These are phyloP conservation scores for Lepidocyrtinus sp. DNA, from an alignment of 2,888 invertebrate genomes.

Conservation along the genomic window DNA sequence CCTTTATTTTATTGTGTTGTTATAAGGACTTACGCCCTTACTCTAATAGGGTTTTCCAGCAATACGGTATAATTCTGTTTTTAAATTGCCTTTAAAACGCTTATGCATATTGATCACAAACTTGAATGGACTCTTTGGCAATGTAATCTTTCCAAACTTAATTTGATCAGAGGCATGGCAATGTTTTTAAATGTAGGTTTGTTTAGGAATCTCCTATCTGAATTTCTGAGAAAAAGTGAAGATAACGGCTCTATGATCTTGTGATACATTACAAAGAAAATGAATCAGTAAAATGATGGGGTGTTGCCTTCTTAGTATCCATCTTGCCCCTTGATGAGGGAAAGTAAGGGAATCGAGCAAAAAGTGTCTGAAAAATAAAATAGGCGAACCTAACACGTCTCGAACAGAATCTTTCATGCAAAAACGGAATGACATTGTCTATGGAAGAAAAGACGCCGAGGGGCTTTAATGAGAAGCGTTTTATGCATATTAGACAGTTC, in stretches of 20 bases:
- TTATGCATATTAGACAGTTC: slow-evolving; percentile 63
- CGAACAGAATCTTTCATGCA: slow-evolving; percentile 18
- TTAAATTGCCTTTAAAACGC: slow-evolving; percentile 15
- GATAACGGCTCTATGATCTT: slow-evolving; percentile 9
- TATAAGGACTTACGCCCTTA: too few relatives aligned
- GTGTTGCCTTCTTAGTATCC: neutral
- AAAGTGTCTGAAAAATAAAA: slow-evolving; percentile 33
- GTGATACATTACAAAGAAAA: slow-evolving; percentile 11
- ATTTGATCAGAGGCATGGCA: too few relatives aligned
- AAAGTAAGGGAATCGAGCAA: slow-evolving; percentile 16
- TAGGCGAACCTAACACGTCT: slow-evolving; percentile 28
- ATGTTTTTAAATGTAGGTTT: too few relatives aligned
- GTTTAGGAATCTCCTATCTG: neutral
- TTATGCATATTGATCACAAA: slow-evolving; percentile 15
- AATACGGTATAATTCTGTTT: too few relatives aligned
- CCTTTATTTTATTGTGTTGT: too few relatives aligned
- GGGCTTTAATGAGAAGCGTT: slow-evolving; percentile 63
- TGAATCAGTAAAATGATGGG: slow-evolving; percentile 2
- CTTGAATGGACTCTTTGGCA: too few relatives aligned
- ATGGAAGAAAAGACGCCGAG: slow-evolving; percentile 56
- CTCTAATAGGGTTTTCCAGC: too few relatives aligned
- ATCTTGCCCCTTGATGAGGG: neutral
- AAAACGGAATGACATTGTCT: slow-evolving; percentile 40
- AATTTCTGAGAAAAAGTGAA: neutral
- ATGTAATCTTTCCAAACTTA: too few relatives aligned